These are phyloP conservation scores for Mormoops blainvillei DNA, from an alignment of 2,113 vertebrate genomes.

Conservation along the genomic window DNA sequence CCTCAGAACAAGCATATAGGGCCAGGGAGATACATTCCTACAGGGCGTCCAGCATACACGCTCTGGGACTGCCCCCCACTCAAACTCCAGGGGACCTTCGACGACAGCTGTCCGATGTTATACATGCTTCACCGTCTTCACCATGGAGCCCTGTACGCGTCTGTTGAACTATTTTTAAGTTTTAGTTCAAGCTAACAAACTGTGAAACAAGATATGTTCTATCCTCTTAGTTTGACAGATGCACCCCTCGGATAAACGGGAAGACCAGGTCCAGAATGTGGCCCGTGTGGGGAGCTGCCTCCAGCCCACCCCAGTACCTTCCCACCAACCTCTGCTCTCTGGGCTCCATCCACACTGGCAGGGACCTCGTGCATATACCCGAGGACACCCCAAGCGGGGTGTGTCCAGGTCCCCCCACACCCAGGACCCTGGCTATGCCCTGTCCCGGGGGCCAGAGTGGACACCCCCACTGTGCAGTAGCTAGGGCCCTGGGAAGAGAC, in stretches of 20 bases:
- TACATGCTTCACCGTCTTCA: background rate
- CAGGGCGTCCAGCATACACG: background rate
- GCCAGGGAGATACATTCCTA: rapidly evolving
- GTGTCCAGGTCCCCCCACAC: too few species aligned
- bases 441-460: background rate
- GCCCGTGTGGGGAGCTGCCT: background rate
- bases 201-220: background rate
- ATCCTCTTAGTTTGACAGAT: background rate
- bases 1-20: background rate
- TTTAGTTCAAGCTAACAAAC: background rate
- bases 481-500: background rate
- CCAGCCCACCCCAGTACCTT: background rate
- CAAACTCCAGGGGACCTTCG: background rate
- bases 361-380: background rate
- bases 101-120: background rate
- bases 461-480: background rate
- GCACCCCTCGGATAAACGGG: rapidly evolving
- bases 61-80: background rate
- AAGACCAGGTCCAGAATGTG: background rate
- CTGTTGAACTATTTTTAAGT: background rate
- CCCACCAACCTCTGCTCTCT: rapidly evolving
- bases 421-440: background rate
- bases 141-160: too few species aligned
- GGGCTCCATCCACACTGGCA: background rate
- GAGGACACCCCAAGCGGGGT: background rate